Base-by-base conservation (phyloP, 2,888 invertebrate species). In the Zygaena filipendulae region DNA sequence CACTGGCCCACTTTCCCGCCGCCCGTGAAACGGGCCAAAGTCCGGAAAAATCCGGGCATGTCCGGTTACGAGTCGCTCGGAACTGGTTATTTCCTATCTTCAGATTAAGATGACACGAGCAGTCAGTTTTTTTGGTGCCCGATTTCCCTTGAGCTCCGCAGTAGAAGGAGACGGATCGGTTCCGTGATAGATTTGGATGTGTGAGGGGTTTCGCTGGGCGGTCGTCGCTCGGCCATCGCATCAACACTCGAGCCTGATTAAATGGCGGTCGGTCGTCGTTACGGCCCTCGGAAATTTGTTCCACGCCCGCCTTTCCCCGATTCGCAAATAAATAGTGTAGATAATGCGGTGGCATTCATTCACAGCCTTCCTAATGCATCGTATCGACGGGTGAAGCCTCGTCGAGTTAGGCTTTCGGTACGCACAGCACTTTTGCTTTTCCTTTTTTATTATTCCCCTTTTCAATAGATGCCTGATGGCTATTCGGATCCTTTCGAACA, bases 161-260 rank as follows among this genome's bases (percentile, higher is more conserved):
- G 11, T 6, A 36, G 29, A 41, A 29, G 13, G 37, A 40, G 35
- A 27, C 21, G 25, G 30, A 23, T 16, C 27, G 25, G 31, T 32
- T 33, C 29, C 54, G 42, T 57, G 58, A 60, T 62, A 61, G 61
- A 62, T 64, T 62, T 47, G 40, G 51, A 50, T 49, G 52, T 43
- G 43, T 40, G 41, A 42, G n/a, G n/a, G n/a, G n/a, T 34, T 24
- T 25, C 38, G 46, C 38, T 18, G 36, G 52, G 49, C 46, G 45
- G 49, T 47, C 45, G 46, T 45, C 47, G 45, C 37, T 46, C 33
- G 49, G 59, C 51, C 40, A 55, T 56, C 56, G 50, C 58, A 63
- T 69, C 68, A 60, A 58, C 67, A 58, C 67, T 64, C 50, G 59
- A 55, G 58, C 46, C 64, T 68, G 69, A 71, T 71, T 70, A 69